Evolutionary conservation across 2,113 vertebrate species (phyloP).

Genomic region (Benthochromis sp.): DNA sequence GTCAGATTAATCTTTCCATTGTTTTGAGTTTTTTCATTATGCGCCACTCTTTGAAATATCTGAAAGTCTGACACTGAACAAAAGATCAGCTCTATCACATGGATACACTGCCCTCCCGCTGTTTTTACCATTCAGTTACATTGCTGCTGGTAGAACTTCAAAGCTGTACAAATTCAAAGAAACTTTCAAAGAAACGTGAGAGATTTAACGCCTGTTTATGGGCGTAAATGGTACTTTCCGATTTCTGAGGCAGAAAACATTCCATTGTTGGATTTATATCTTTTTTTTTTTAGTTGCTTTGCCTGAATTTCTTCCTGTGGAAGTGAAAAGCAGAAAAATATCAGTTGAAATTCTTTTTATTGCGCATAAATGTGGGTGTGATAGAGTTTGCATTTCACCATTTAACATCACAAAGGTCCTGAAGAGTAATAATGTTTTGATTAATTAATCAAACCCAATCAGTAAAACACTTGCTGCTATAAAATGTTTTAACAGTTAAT

Average conservation of each 20-base stretch:
- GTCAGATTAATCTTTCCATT: neutral
- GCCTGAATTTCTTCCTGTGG: conserved; percentile 58
- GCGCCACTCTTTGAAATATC: neutral
- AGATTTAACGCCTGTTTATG: neutral
- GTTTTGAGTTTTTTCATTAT: neutral
- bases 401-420: neutral
- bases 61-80: neutral
- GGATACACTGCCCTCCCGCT: neutral
- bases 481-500: neutral
- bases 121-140: neutral
- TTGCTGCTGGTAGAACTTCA: neutral
- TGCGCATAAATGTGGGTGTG: neutral
- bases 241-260: neutral
- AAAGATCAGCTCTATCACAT: neutral
- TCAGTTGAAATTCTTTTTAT: neutral
- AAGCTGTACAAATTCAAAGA: neutral
- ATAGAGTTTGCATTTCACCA: neutral
- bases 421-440: neutral
- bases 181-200: neutral
- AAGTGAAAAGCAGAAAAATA: conserved; percentile 28
- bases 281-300: neutral
- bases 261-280: neutral
- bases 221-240: neutral
- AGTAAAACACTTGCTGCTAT: conserved; percentile 1
- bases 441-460: neutral